Evolutionary conservation across 2,113 vertebrate genomes (phyloP).

Genomic region (Patagioenas fasciata): DNA sequence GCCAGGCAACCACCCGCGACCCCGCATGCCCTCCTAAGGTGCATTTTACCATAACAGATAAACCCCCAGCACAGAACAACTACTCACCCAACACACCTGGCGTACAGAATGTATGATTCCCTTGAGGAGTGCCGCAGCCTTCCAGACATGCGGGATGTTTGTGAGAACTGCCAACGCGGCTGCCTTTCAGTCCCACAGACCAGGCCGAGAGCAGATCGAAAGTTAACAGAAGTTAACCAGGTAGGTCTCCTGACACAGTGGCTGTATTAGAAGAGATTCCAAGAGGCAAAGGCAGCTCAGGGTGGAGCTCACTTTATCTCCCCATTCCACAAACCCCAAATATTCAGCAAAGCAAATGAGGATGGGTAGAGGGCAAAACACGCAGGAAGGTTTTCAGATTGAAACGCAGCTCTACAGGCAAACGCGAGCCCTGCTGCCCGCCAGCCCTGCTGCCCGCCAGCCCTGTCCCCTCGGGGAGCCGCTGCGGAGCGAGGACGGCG

Average conservation of each 20-base stretch:
- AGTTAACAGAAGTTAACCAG: not conserved
- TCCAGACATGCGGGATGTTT: not conserved
- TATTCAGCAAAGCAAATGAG: not conserved
- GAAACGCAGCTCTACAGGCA: not conserved
- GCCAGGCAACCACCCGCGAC: not conserved
- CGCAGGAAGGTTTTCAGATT: not conserved
- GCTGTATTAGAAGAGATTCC: not conserved
- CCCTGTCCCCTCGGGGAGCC: not conserved
- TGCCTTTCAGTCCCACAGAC: not conserved
- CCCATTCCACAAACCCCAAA: not conserved
- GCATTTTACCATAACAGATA: not conserved
- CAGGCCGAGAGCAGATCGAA: not conserved
- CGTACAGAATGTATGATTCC: not conserved
- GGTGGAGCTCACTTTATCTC: not conserved
- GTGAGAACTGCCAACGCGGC: rapidly evolving
- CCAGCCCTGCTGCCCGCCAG: not conserved
- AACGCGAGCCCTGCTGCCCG: not conserved
- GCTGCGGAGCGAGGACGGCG: not conserved
- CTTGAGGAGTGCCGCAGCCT: not conserved
- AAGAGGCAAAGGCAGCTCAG: rapidly evolving
- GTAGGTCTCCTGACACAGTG: not conserved
- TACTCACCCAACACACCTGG: not conserved
- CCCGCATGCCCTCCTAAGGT: not conserved
- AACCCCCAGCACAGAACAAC: not conserved
- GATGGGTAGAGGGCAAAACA: not conserved